Conservation (phyloP, 2,113 vertebrate species). For the Clarias gariepinus region DNA sequence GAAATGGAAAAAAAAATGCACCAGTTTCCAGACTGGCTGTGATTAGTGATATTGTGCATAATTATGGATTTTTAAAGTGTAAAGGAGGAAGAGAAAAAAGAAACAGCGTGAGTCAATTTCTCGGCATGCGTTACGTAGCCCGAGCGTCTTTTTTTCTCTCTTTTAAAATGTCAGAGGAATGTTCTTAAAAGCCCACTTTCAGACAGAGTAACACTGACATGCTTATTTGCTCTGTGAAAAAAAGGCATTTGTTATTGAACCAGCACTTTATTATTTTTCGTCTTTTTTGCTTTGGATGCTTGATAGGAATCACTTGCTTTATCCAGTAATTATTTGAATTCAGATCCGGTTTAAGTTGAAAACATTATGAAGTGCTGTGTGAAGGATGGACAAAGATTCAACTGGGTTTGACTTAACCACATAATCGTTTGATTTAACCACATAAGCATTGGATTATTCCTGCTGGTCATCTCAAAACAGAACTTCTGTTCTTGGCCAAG, state of each 20-base stretch:
- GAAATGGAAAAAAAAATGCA: no score
- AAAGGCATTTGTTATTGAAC: constrained; percentile 61
- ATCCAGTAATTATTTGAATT: background rate
- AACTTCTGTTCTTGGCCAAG: background rate
- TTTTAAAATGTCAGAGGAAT: constrained; percentile 51
- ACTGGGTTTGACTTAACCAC: background rate
- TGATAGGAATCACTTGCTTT: background rate
- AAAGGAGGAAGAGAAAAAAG: constrained; percentile 68
- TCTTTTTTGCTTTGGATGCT: constrained; percentile 58
- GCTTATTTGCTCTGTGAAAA: constrained; percentile 72
- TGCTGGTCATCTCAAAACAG: background rate
- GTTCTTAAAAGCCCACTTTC: constrained; percentile 61
- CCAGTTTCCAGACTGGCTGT: background rate
- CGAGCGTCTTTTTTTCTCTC: constrained; percentile 30
- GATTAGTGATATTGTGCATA: background rate
- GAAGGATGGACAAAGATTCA: background rate
- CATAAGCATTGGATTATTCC: background rate
- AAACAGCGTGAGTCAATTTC: constrained; percentile 41
- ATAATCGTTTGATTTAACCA: background rate
- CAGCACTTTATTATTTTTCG: constrained; percentile 41
- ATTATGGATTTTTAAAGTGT: constrained; percentile 45
- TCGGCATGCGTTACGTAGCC: constrained; percentile 60
- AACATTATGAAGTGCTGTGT: background rate
- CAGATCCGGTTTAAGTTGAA: background rate
- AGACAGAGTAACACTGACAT: constrained; percentile 71